A percentile compares a stretch with the other conserved stretches of the same genome.
Evolutionary conservation across 2,113 vertebrate species (phyloP).

Genomic region (Danionella cerebrum): DNA sequence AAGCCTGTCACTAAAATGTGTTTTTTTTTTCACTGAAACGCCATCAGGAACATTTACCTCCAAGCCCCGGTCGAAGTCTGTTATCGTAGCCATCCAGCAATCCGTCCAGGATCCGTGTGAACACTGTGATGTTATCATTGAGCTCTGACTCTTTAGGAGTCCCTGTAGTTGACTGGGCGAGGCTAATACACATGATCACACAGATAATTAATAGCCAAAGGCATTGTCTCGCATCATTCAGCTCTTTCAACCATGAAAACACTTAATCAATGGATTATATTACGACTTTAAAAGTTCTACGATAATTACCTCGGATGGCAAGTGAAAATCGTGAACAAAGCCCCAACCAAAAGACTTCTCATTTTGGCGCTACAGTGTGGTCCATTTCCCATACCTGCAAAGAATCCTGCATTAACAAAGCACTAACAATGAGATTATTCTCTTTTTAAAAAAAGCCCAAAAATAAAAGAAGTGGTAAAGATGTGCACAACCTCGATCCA

Average conservation of each 20-base stretch:
- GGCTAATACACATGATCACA: conserved; percentile 57
- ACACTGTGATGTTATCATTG: conserved; percentile 94
- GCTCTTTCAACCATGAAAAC: neutral
- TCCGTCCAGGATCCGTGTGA: conserved; percentile 90
- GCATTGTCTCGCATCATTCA: neutral
- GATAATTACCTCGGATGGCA: conserved; percentile 87
- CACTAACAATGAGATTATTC: no score
- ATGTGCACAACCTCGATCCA: no score
- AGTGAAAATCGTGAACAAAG: conserved; percentile 75
- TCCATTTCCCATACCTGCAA: conserved; percentile 90
- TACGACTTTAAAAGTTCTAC: conserved; percentile 52
- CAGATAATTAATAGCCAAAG: neutral
- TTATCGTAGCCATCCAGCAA: conserved; percentile 94
- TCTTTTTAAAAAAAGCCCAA: no score
- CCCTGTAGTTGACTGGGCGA: conserved; percentile 76
- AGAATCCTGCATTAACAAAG: conserved; percentile 20
- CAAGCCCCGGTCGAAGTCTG: conserved; percentile 85
- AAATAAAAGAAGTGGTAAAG: no score
- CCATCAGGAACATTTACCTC: conserved; percentile 65
- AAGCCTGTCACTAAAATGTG: neutral
- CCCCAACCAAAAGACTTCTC: conserved; percentile 75
- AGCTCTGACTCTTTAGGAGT: conserved; percentile 72
- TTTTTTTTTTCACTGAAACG: neutral
- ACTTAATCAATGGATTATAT: neutral
- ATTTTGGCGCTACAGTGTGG: conserved; percentile 79